These are phyloP conservation scores for Myrmecophaga tridactyla DNA, from an alignment of 2,113 vertebrate genomes.

Conservation along the genomic window DNA sequence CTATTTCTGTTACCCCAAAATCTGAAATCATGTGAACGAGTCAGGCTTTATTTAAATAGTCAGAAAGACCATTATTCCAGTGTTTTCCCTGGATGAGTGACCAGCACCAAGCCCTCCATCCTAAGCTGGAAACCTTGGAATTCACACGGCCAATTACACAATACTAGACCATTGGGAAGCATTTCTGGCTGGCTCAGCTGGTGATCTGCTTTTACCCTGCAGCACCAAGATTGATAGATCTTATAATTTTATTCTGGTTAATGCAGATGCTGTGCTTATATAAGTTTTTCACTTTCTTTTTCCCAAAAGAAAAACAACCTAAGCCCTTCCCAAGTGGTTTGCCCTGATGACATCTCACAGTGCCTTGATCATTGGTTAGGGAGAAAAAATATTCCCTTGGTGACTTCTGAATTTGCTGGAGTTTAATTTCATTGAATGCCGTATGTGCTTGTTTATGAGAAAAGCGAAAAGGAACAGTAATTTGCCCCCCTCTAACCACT, in stretches of 20 bases:
- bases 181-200: conserved; percentile 72
- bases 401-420: conserved; percentile 50
- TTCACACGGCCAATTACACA: conserved; percentile 67
- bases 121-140: conserved; percentile 60
- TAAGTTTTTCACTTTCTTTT: conserved; percentile 4
- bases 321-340: neutral
- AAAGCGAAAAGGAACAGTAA: conserved; percentile 44
- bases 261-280: conserved; percentile 58
- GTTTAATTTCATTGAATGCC: conserved; percentile 53
- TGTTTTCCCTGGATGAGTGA: conserved; percentile 38
- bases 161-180: conserved; percentile 71
- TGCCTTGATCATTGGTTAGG: neutral
- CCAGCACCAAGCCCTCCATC: conserved; percentile 38
- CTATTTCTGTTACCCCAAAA: neutral
- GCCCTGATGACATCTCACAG: conserved; percentile 12
- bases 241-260: conserved; percentile 75
- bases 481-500: conserved; percentile 7
- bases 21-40: conserved; percentile 32
- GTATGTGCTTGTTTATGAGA: conserved; percentile 44
- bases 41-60: conserved; percentile 41
- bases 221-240: conserved; percentile 73
- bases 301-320: conserved; percentile 8
- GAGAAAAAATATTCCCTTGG: neutral
- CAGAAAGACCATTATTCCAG: conserved; percentile 11
- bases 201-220: conserved; percentile 70